These are phyloP conservation scores for Eilema griseolum DNA, from an alignment of 2,888 invertebrate species.

Conservation along the genomic window DNA sequence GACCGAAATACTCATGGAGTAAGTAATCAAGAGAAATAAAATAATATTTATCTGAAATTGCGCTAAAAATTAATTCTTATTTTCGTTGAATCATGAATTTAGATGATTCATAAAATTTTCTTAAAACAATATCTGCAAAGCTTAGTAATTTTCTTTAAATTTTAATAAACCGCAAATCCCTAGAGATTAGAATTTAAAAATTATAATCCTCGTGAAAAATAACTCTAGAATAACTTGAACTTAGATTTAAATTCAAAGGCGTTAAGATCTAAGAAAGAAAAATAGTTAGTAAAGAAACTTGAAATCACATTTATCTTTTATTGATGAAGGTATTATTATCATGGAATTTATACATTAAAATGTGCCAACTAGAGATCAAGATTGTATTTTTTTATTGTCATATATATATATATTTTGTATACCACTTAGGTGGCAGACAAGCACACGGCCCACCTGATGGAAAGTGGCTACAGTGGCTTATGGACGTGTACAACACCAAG, in stretches of 20 bases:
- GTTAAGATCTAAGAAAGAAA: neutral
- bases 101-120: neutral
- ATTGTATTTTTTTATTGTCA: too few species aligned
- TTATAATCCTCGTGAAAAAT: neutral
- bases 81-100: neutral
- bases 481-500: too few species aligned
- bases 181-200: neutral
- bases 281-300: neutral
- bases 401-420: too few species aligned
- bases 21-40: too few species aligned
- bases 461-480: too few species aligned
- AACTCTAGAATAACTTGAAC: neutral
- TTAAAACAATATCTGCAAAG: neutral
- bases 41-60: too few species aligned
- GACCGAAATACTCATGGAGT: too few species aligned
- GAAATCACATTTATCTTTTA: neutral
- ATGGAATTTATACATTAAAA: too few species aligned
- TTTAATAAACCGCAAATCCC: neutral
- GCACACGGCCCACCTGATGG: too few species aligned
- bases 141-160: neutral
- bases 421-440: too few species aligned
- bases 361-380: too few species aligned
- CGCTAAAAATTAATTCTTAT: neutral
- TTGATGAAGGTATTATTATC: neutral
- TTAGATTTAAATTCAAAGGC: neutral